Conservation (phyloP, 2,113 vertebrate species). For the Phyllopteryx taeniolatus region DNA sequence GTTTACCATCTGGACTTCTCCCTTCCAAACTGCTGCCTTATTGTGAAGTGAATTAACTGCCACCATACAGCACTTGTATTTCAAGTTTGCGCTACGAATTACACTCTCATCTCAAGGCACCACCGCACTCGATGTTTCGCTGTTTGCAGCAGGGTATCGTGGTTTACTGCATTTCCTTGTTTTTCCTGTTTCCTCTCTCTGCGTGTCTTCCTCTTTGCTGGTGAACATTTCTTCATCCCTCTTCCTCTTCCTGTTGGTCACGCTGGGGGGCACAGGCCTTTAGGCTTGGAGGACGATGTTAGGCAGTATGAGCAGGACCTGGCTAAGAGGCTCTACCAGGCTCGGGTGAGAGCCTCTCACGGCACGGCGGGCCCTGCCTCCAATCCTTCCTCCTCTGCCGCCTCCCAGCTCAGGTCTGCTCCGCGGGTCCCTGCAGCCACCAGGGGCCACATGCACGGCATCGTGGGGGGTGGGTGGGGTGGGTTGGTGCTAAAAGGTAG, state of each 20-base stretch:
- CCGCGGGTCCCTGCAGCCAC: constrained; percentile 43
- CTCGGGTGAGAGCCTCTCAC: constrained; percentile 81
- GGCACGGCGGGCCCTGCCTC: constrained; percentile 60
- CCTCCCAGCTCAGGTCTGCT: constrained; percentile 80
- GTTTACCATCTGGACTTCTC: too few species aligned
- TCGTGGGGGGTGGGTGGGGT: constrained; percentile 64
- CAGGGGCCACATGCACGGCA: constrained; percentile 69
- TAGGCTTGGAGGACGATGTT: constrained; percentile 87
- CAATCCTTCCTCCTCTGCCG: constrained; percentile 64
- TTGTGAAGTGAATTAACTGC: too few species aligned
- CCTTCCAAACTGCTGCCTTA: too few species aligned
- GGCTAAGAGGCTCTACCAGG: constrained; percentile 89
- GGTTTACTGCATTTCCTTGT: constrained; percentile 22
- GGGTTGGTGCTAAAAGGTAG: constrained; percentile 62
- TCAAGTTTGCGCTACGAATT: too few species aligned
- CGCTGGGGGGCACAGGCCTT: constrained; percentile 69
- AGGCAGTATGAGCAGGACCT: constrained; percentile 92
- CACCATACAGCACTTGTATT: too few species aligned
- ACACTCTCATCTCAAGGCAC: background rate
- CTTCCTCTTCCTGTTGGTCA: constrained; percentile 14
- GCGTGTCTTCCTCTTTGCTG: constrained; percentile 55
- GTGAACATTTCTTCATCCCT: constrained; percentile 40
- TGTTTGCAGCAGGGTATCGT: too few species aligned
- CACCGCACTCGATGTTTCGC: background rate
- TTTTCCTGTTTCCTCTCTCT: constrained; percentile 51